Evolutionary conservation across 2,113 vertebrate species (phyloP).

Genomic region (Zosterops hypoxanthus): DNA sequence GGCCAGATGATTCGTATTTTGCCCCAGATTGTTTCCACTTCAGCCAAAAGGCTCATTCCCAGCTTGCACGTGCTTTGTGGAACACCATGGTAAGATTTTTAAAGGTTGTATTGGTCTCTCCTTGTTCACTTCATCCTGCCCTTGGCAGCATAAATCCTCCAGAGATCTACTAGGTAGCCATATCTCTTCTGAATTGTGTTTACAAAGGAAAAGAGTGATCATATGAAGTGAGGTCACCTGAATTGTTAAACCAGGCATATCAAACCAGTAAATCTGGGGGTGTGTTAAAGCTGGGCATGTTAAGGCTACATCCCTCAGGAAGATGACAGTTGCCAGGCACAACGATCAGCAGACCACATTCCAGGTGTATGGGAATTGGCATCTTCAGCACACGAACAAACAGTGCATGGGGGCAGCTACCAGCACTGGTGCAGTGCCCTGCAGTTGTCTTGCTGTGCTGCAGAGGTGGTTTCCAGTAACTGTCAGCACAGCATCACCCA

Average conservation of each 20-base stretch:
- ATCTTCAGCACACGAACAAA: not conserved
- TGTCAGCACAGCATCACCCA: not conserved
- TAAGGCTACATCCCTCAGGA: not conserved
- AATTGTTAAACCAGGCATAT: not conserved
- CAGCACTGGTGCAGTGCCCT: not conserved
- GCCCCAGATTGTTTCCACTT: slow-evolving; percentile 84
- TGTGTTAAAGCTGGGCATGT: not conserved
- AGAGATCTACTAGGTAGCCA: not conserved
- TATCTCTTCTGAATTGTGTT: not conserved
- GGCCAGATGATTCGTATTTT: slow-evolving; percentile 73
- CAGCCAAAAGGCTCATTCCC: slow-evolving; percentile 67
- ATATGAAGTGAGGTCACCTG: not conserved
- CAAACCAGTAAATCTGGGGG: not conserved
- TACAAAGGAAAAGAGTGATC: not conserved
- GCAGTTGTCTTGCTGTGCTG: not conserved
- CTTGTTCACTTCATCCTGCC: not conserved
- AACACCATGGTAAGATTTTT: slow-evolving; percentile 77
- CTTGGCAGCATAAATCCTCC: not conserved
- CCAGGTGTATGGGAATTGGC: not conserved
- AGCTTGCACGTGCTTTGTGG: slow-evolving; percentile 72
- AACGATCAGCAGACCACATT: not conserved
- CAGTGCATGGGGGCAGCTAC: not conserved
- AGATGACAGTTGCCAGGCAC: not conserved
- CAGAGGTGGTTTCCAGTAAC: not conserved
- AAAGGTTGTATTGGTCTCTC: not conserved